Evolutionary conservation across 2,888 invertebrate species (phyloP).

Genomic region (Parochlus steinenii): DNA sequence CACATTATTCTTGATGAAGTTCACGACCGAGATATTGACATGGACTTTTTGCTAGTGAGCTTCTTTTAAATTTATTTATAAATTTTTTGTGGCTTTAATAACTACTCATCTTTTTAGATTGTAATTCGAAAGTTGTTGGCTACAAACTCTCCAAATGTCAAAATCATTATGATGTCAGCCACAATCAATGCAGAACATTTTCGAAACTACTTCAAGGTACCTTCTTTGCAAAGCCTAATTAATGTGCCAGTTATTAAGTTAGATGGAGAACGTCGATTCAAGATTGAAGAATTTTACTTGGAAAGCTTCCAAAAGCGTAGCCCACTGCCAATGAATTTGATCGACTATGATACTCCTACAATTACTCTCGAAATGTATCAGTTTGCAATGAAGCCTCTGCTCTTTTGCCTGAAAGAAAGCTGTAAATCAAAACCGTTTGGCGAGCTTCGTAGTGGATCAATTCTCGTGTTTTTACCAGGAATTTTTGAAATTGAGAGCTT

Average conservation of each 20-base stretch:
- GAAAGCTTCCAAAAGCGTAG: too few relatives aligned
- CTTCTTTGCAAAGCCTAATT: too few relatives aligned
- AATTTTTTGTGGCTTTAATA: too few relatives aligned
- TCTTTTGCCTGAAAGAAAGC: conserved; percentile 27
- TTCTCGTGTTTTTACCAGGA: conserved; percentile 81
- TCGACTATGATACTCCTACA: conserved; percentile 32
- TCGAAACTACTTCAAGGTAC: conserved; percentile 4
- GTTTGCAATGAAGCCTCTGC: conserved; percentile 41
- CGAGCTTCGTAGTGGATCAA: conserved; percentile 37
- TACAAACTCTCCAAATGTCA: conserved; percentile 44
- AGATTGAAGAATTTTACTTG: conserved; percentile 47
- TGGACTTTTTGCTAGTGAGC: conserved; percentile 65
- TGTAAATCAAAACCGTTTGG: conserved; percentile 19
- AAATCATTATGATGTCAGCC: conserved; percentile 84
- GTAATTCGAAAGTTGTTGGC: conserved; percentile 60
- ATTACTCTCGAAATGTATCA: conserved; percentile 42
- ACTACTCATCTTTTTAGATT: conserved; percentile 56
- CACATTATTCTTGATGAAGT: conserved; percentile 89
- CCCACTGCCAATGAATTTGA: too few relatives aligned
- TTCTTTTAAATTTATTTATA: too few relatives aligned
- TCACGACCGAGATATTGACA: conserved; percentile 81
- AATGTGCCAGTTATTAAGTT: conserved; percentile 42
- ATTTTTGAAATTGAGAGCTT: conserved; percentile 65
- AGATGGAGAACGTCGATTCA: conserved; percentile 34
- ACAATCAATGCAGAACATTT: conserved; percentile 58